Percentiles rank a stretch among this genome's conserved stretches.
phyloP scores from a whole-genome alignment of 2,797 vertebrate species.

The Cephalopachus bancanus region DNA sequence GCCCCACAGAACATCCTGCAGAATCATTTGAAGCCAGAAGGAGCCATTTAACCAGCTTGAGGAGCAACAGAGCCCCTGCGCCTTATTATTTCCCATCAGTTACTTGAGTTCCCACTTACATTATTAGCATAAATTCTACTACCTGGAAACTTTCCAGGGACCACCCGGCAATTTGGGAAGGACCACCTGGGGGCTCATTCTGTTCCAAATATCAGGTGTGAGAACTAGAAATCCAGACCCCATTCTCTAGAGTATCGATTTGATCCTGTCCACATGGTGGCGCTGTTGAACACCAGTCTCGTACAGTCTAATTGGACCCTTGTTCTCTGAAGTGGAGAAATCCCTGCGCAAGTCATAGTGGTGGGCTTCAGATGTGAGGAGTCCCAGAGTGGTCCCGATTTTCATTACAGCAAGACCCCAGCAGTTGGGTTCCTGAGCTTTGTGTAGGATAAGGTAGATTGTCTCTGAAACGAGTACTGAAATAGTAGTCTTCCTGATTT shows the following conservation, averaged over 20 bases:
- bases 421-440: neutral
- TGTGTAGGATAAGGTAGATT: neutral
- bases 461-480: neutral
- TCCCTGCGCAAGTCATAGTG: neutral
- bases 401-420: neutral
- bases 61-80: neutral
- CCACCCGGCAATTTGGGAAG: neutral
- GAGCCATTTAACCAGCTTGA: neutral
- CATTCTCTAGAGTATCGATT: neutral
- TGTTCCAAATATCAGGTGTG: neutral
- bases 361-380: neutral
- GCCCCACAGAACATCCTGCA: neutral
- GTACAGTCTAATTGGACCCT: neutral
- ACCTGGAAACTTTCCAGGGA: neutral
- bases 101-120: neutral
- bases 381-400: neutral
- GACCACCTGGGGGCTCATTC: neutral
- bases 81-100: neutral
- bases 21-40: neutral
- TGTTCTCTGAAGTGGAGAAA: neutral
- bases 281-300: constrained; percentile 11
- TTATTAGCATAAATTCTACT: neutral
- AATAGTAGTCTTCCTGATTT: neutral
- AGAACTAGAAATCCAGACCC: neutral
- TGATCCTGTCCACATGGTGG: neutral